phyloP scores from a whole-genome alignment of 2,888 invertebrate species.

The Lagria hirta region DNA sequence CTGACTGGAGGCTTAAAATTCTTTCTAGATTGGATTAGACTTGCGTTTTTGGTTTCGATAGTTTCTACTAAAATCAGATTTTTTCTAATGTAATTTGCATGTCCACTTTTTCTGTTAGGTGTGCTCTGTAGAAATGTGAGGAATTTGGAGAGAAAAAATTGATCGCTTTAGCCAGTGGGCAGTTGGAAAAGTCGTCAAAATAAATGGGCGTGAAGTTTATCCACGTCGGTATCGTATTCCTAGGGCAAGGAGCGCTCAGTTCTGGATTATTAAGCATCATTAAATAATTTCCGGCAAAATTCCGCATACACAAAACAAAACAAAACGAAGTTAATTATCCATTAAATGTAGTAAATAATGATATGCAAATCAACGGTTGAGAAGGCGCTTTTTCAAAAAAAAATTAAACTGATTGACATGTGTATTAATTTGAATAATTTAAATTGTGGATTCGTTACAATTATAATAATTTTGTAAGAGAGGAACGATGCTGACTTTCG shows the following conservation, averaged over 20 bases:
- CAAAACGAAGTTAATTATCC: conserved; percentile 21
- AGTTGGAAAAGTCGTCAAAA: too few species aligned
- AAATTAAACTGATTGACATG: conserved; percentile 30
- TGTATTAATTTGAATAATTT: conserved; percentile 33
- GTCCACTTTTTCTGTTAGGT: too few species aligned
- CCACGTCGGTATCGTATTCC: conserved; percentile 3
- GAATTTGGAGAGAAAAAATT: too few species aligned
- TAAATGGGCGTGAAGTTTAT: conserved; percentile 11
- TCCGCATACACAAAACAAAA: conserved; percentile 18
- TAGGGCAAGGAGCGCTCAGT: conserved; percentile 19
- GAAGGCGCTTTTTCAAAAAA: conserved; percentile 16
- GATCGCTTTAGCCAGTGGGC: too few species aligned
- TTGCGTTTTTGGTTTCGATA: too few species aligned
- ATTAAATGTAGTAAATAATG: conserved; percentile 26
- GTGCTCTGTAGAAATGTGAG: too few species aligned
- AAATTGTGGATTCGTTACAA: conserved; percentile 30
- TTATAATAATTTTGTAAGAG: conserved; percentile 28
- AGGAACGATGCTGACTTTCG: conserved; percentile 15
- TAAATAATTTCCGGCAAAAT: conserved; percentile 28
- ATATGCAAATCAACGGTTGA: conserved; percentile 27
- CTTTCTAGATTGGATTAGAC: too few species aligned
- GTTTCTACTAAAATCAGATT: too few species aligned
- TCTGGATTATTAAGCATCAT: conserved; percentile 25
- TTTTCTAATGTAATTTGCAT: too few species aligned
- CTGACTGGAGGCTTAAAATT: too few species aligned